Evolutionary conservation across 2,113 vertebrate genomes (phyloP), one percentile per base, ranked within the genome.

Genomic region (Sylvietta virens): DNA sequence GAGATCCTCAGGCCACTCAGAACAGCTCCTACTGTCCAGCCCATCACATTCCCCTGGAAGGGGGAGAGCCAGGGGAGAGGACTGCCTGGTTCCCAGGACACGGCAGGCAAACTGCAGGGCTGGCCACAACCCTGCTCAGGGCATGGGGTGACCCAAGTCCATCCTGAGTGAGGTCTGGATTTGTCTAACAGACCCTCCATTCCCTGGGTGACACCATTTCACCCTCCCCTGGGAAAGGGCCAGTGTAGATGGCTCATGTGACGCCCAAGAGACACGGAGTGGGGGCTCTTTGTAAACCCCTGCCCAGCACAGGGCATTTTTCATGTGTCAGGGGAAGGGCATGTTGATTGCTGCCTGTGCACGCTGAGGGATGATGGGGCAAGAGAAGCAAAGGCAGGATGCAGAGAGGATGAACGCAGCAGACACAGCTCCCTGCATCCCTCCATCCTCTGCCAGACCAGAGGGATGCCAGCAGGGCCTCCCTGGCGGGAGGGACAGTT

Each of bases 31-130:
- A 1, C 33, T 3, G 1, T 5, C n/a, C 61, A 54, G 17, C 23
- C 18, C 45, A 39, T 2, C 19, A 1, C 0, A 0, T 4, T 50
- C 24, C 31, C 28, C 33, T 54, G 27, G 47, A 47, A 40, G 11
- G 21, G 37, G 50, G 48, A 88, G 1, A 54, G 47, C 23, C 45
- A 33, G 45, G 20, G 33, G 2, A 44, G 15, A 2, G 28, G 20
- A 12, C 9, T 42, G 53, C 12, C 22, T 7, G 26, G n/a, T 6
- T 50, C 56, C 6, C 56, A 70, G 56, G 44, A 76, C 79, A 12
- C 35, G 56, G 57, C 39, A 28, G 45, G 20, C 17, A 60, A 42
- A 39, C 15, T 28, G 26, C 30, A 65, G 71, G 10, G 48, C 65
- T 56, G 79, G 48, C n/a, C 77, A 57, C 53, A 39, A 4, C 13